These are phyloP conservation scores for Plebejus argus DNA, from an alignment of 2,888 invertebrate species.

Conservation along the genomic window DNA sequence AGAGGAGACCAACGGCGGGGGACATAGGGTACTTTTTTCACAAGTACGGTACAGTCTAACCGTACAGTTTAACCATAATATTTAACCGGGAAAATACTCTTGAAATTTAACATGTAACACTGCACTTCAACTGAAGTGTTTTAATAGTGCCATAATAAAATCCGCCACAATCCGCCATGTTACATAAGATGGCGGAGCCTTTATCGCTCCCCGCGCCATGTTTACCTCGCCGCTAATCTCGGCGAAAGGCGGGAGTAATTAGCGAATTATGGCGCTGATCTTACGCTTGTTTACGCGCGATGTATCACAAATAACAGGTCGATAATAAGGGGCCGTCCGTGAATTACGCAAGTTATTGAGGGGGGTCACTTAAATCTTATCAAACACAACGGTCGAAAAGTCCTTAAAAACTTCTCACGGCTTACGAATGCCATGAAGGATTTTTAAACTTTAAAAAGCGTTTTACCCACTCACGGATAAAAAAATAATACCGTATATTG, in stretches of 20 bases:
- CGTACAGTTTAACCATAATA: no score
- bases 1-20: no score
- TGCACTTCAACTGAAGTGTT: neutral
- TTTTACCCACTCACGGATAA: no score
- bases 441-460: no score
- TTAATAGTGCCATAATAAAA: neutral
- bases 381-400: no score
- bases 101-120: neutral
- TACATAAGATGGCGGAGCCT: neutral
- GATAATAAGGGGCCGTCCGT: neutral
- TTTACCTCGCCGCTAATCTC: neutral
- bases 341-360: neutral
- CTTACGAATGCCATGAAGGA: no score
- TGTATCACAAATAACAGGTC: neutral
- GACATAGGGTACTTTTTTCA: no score
- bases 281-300: conserved; percentile 6
- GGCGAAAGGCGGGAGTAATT: neutral
- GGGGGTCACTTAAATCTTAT: no score
- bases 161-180: neutral
- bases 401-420: no score
- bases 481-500: no score
- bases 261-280: neutral
- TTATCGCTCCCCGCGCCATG: neutral
- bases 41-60: no score
- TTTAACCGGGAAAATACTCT: no score